phyloP scores from a whole-genome alignment of 2,888 invertebrate species.

The Limnephilus marmoratus region DNA sequence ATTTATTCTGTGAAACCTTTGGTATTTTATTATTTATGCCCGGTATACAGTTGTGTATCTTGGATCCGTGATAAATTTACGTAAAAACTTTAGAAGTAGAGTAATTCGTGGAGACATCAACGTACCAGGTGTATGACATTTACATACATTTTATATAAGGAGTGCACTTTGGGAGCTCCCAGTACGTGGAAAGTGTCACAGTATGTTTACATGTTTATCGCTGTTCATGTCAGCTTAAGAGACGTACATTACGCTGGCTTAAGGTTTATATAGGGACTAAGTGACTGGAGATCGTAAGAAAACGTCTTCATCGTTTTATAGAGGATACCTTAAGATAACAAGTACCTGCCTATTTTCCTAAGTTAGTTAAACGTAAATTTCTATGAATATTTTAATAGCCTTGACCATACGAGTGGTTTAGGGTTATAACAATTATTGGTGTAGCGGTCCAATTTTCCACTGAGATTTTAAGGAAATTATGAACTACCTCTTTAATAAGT shows the following conservation, averaged over 20 bases:
- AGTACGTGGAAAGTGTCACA: not conserved
- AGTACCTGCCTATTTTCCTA: not conserved
- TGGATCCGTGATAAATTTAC: not conserved
- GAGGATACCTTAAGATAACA: not conserved
- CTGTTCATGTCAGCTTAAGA: not conserved
- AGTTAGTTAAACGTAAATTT: not conserved
- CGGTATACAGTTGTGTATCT: not conserved
- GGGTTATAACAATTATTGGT: not conserved
- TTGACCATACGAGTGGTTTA: not conserved
- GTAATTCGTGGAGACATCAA: not conserved
- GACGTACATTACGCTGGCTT: not conserved
- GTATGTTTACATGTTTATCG: not conserved
- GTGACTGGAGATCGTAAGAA: not conserved
- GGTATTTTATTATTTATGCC: not conserved
- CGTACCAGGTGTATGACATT: not conserved
- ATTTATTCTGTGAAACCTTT: not conserved
- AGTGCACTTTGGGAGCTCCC: not conserved
- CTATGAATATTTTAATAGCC: not conserved
- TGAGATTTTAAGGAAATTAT: not conserved
- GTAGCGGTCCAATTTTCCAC: not conserved
- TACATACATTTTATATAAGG: slow-evolving; percentile 28
- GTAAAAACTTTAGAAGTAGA: not conserved
- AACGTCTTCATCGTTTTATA: not conserved
- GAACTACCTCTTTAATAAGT: not conserved
- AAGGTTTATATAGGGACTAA: not conserved